Conservation (phyloP, 2,797 vertebrate species). For the Rhinoraja longicauda region DNA sequence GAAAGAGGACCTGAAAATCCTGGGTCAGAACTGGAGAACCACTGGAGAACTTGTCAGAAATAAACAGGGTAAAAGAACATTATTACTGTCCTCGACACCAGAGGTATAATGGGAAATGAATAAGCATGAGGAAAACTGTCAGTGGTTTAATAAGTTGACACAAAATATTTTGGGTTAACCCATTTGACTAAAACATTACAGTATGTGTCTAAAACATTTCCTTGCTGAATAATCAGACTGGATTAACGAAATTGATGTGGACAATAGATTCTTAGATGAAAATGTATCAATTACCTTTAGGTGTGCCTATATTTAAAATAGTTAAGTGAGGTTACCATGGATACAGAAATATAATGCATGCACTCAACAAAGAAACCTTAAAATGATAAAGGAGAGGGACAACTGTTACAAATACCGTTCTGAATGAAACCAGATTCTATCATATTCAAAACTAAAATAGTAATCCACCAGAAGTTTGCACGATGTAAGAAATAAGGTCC, state of each 20-base stretch:
- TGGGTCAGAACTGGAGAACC: no score
- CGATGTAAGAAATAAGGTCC: neutral
- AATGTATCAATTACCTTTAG: neutral
- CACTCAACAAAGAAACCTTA: neutral
- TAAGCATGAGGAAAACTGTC: neutral
- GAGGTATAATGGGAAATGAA: no score
- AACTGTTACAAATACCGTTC: neutral
- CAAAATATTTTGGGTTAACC: neutral
- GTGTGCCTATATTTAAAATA: neutral
- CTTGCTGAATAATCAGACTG: neutral
- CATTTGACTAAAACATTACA: no score
- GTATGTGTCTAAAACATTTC: neutral
- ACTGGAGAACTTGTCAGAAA: no score
- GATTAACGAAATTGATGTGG: neutral
- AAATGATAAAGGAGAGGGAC: neutral
- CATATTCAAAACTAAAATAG: neutral
- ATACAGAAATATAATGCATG: neutral
- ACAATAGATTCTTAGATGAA: neutral
- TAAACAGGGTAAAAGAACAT: no score
- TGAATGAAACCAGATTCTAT: neutral
- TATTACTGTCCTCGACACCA: no score
- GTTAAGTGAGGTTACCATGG: neutral
- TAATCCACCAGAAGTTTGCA: neutral
- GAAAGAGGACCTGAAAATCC: no score
- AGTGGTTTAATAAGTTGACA: neutral